These are phyloP conservation scores for Icerya purchasi DNA, from an alignment of 2,888 invertebrate genomes.

Conservation along the genomic window DNA sequence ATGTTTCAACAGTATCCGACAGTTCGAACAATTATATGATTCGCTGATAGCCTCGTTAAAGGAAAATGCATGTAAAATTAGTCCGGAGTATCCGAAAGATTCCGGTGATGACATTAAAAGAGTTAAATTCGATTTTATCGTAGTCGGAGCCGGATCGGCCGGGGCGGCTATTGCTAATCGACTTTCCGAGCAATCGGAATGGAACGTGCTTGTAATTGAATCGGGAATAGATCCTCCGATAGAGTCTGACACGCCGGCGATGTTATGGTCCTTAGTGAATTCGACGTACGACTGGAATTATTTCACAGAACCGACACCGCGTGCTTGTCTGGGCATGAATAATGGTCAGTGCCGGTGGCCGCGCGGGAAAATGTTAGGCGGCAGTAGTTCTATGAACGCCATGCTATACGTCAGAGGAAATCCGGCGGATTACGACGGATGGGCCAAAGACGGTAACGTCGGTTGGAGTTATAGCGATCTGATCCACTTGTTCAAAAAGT, in stretches of 20 bases:
- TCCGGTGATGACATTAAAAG: no score
- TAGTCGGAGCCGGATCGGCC: no score
- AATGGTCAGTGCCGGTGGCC: conserved; percentile 74
- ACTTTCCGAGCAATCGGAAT: conserved; percentile 13
- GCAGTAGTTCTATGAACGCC: conserved; percentile 70
- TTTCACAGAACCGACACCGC: conserved; percentile 5
- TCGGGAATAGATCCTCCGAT: conserved; percentile 13
- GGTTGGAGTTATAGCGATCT: conserved; percentile 71
- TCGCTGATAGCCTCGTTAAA: no score
- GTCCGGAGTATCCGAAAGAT: no score
- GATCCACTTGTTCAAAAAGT: conserved; percentile 68
- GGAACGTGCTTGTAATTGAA: conserved; percentile 14
- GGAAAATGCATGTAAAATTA: no score
- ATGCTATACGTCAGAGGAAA: conserved; percentile 83
- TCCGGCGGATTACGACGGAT: conserved; percentile 66
- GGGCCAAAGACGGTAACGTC: conserved; percentile 66
- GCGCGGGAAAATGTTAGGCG: conserved; percentile 75
- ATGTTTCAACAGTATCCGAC: no score
- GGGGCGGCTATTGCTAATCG: conserved; percentile 12
- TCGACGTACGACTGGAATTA: conserved; percentile 31
- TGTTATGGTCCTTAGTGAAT: conserved; percentile 35
- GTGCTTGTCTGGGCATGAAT: conserved; percentile 64
- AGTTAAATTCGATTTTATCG: conserved; percentile 13
- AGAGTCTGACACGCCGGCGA: conserved; percentile 7
- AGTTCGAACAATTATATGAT: no score